Conservation (phyloP, 2,888 invertebrate genomes). For the Rhamnusium bicolor region DNA sequence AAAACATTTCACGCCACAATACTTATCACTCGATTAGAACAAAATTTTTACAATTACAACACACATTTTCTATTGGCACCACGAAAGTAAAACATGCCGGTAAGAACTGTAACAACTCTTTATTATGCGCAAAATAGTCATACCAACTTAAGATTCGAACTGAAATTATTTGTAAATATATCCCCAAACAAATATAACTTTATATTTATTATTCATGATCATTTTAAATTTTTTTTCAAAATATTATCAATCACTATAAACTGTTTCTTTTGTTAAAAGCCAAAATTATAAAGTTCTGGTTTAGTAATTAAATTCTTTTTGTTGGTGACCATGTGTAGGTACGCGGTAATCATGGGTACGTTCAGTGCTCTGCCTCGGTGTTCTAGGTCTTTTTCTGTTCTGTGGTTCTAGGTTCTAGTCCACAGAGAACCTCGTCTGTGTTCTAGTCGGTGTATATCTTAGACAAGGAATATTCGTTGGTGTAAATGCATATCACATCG, state of each 20-base stretch:
- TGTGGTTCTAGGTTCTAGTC: too few species aligned
- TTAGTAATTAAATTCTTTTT: not conserved
- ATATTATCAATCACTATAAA: too few species aligned
- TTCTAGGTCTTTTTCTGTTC: too few species aligned
- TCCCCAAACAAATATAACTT: not conserved
- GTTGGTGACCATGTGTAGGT: not conserved
- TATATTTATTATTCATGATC: too few species aligned
- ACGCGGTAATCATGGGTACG: not conserved
- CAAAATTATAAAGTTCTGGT: not conserved
- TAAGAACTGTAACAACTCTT: slow-evolving; percentile 19
- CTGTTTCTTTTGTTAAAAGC: too few species aligned
- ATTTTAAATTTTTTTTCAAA: too few species aligned
- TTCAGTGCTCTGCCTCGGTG: too few species aligned
- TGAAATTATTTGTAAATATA: not conserved
- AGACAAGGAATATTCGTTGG: too few species aligned
- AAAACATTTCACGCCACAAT: slow-evolving; percentile 29
- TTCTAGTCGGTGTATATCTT: too few species aligned
- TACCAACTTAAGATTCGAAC: slow-evolving; percentile 6
- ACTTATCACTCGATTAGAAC: slow-evolving; percentile 23
- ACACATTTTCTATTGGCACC: not conserved
- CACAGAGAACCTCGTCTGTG: too few species aligned
- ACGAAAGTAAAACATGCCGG: slow-evolving; percentile 35
- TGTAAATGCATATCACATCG: too few species aligned
- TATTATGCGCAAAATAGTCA: not conserved
- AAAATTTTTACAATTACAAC: not conserved